A percentile compares a stretch with the other conserved stretches of the same genome.
phyloP scores from a whole-genome alignment of 2,797 vertebrate species.

The Sandelia bainsii region DNA sequence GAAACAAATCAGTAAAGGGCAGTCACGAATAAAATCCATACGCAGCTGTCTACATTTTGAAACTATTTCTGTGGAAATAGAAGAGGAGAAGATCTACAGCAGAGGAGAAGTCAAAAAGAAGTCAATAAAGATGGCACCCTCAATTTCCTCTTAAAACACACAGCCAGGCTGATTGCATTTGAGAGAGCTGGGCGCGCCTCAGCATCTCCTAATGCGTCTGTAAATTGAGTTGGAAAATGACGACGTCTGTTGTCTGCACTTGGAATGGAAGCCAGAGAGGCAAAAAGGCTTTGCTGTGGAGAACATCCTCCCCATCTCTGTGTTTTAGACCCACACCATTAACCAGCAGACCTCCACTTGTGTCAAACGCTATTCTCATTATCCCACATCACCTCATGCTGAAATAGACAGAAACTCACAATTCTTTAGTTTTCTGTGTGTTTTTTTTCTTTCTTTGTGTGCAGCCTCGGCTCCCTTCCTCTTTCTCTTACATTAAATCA shows the following conservation, averaged over 20 bases:
- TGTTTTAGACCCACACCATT: conserved; percentile 54
- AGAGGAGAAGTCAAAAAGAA: conserved; percentile 53
- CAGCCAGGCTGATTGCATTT: conserved; percentile 79
- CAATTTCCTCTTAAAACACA: conserved; percentile 75
- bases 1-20: conserved; percentile 37
- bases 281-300: conserved; percentile 61
- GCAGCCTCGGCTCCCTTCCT: neutral
- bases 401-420: conserved; percentile 16
- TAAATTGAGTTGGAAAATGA: conserved; percentile 83
- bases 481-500: conserved; percentile 15
- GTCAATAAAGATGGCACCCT: conserved; percentile 71
- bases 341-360: conserved; percentile 56
- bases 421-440: neutral
- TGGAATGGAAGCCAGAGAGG: conserved; percentile 69
- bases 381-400: conserved; percentile 19
- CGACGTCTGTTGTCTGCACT: conserved; percentile 78
- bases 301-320: conserved; percentile 48
- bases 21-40: conserved; percentile 23
- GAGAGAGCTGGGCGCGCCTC: conserved; percentile 77
- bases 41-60: conserved; percentile 22
- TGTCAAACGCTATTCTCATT: conserved; percentile 39
- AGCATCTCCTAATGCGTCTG: conserved; percentile 80
- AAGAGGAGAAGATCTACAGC: conserved; percentile 18
- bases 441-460: neutral
- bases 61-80: conserved; percentile 10